Base-by-base conservation (phyloP, 2,888 invertebrate genomes). In the Folsomia candida region DNA sequence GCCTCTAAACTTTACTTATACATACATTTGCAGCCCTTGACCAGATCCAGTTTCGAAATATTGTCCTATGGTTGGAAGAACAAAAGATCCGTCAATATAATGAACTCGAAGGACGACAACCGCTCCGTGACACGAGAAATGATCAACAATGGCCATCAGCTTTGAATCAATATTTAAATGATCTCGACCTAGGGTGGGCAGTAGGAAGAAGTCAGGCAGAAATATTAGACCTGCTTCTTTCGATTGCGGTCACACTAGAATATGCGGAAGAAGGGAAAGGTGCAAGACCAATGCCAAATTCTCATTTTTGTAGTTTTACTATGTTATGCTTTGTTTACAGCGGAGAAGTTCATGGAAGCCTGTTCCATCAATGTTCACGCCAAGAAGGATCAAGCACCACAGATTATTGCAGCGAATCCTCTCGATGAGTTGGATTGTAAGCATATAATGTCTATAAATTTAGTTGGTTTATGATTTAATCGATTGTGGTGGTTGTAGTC, bases 51-150 rank as follows among this genome's bases (percentile, higher is more conserved):
- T 91, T 93, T 81, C 88, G 92, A 64, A 91, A 89, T 81, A 86
- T 94, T 26, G 87, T 96, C 25, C 84, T 91, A 1, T 97, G 97
- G 97, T 82, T 97, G 68, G 97, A 97, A 84, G 93, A 94, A 82
- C 94, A 94, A 83, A 94, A 93, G 84, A 94, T 97, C 77, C 88
- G 95, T 14, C 89, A 90, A 78, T 94, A 93, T 79, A 90, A 90
- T 81, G 90, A 93, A 69, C 6, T 6, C 4, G 92, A 94, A 81
- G 91, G 93, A 75, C 86, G 94, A 14, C 88, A 87, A 76, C 86
- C 85, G 0, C 83, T 97, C n/a, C 87, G 92, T 58, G 87, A 90
- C 77, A 86, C 90, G 1, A 85, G 86, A 47, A 87, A 88, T 14
- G 80, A 84, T 1, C 83, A 60, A 3, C 72, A 72, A 71, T 71